Conservation (phyloP, 2,888 invertebrate species). For the Acronicta leporina region DNA sequence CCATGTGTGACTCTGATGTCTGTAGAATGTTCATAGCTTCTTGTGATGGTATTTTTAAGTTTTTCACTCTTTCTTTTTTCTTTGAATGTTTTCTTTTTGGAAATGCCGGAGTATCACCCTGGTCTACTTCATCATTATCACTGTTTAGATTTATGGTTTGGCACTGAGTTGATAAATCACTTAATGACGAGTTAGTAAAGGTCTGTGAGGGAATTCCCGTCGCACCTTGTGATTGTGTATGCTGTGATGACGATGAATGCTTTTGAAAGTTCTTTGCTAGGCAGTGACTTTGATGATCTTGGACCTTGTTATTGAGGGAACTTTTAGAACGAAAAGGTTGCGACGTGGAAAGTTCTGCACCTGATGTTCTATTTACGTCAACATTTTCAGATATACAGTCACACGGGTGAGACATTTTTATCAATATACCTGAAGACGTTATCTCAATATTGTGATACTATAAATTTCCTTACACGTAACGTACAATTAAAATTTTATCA, state of each 20-base stretch:
- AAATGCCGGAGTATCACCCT: slow-evolving; percentile 47
- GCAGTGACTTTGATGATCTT: slow-evolving; percentile 53
- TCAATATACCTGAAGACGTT: slow-evolving; percentile 14
- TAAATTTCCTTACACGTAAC: slow-evolving; percentile 32
- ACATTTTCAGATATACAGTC: slow-evolving; percentile 62
- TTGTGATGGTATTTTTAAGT: slow-evolving; percentile 66
- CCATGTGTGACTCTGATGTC: slow-evolving; percentile 47
- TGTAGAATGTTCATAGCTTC: slow-evolving; percentile 50
- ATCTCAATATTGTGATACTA: slow-evolving; percentile 23
- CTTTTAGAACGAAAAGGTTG: slow-evolving; percentile 64
- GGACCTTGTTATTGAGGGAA: slow-evolving; percentile 57
- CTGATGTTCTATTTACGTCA: slow-evolving; percentile 62
- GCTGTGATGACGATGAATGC: slow-evolving; percentile 38
- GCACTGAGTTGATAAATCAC: slow-evolving; percentile 56
- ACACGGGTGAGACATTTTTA: slow-evolving; percentile 66
- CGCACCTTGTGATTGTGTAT: slow-evolving; percentile 46
- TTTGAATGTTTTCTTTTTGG: slow-evolving; percentile 73
- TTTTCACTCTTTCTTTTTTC: slow-evolving; percentile 73
- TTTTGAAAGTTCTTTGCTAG: slow-evolving; percentile 44
- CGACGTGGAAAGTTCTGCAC: slow-evolving; percentile 65
- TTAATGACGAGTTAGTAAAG: slow-evolving; percentile 49
- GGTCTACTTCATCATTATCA: slow-evolving; percentile 54
- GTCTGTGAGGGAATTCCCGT: slow-evolving; percentile 37
- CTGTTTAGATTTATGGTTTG: slow-evolving; percentile 61
- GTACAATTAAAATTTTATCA: slow-evolving; percentile 27